These are phyloP conservation scores for Desmodus rotundus DNA, from an alignment of 2,113 vertebrate genomes.

Conservation along the genomic window DNA sequence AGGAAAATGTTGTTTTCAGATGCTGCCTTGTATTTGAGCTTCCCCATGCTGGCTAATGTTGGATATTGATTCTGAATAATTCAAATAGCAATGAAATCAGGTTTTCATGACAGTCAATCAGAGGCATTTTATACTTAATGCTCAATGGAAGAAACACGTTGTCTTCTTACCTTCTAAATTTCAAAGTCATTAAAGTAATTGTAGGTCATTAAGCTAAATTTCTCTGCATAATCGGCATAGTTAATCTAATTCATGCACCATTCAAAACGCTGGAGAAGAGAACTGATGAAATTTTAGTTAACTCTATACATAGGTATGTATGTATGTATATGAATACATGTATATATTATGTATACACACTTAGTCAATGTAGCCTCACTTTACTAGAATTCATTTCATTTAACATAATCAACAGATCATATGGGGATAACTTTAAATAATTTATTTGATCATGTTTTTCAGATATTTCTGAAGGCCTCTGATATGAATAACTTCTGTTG, in stretches of 20 bases:
- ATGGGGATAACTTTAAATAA: background rate
- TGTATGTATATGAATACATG: background rate
- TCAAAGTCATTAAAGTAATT: conserved; percentile 82
- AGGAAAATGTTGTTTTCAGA: conserved; percentile 41
- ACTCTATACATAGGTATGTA: background rate
- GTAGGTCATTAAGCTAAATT: conserved; percentile 81
- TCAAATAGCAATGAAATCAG: conserved; percentile 84
- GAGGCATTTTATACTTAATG: conserved; percentile 84
- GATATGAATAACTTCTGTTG: background rate
- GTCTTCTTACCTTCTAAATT: conserved; percentile 82
- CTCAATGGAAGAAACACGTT: conserved; percentile 79
- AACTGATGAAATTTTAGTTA: conserved; percentile 6
- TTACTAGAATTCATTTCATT: background rate
- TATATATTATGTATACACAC: too few relatives aligned
- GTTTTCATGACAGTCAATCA: conserved; percentile 83
- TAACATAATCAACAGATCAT: background rate
- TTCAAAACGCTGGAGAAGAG: conserved; percentile 64
- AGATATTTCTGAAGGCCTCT: background rate
- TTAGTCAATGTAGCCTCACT: background rate
- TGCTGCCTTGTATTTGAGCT: conserved; percentile 61
- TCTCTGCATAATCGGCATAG: conserved; percentile 77
- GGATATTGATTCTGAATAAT: conserved; percentile 86
- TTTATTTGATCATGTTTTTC: background rate
- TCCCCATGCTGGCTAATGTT: conserved; percentile 72
- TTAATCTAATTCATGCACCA: conserved; percentile 77